Evolutionary conservation across 2,797 vertebrate genomes (phyloP).

Genomic region (Momotus momota): DNA sequence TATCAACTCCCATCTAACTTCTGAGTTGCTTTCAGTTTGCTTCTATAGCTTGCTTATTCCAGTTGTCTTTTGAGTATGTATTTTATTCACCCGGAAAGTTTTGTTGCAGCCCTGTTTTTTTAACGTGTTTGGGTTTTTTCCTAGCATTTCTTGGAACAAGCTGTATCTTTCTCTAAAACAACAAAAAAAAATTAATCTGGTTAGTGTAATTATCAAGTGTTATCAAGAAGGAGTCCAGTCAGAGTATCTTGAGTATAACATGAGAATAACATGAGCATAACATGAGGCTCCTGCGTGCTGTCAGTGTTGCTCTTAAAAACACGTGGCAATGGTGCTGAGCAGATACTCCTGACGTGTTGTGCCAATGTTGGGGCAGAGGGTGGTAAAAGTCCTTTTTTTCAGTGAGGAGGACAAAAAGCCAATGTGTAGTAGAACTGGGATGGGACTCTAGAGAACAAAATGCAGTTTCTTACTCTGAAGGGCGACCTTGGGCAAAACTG

Average conservation of each 20-base stretch:
- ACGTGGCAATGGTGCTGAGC: fast-evolving
- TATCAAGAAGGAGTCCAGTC: background rate
- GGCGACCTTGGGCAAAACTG: background rate
- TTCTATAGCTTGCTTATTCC: background rate
- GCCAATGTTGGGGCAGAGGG: background rate
- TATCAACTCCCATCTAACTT: background rate
- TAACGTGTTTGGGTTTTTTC: background rate
- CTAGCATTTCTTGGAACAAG: background rate
- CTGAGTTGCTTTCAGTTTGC: background rate
- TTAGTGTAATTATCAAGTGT: background rate
- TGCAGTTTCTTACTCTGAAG: background rate
- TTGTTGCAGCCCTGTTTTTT: background rate
- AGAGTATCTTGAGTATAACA: background rate
- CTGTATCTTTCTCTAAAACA: background rate
- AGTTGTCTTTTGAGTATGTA: background rate
- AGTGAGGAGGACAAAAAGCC: background rate
- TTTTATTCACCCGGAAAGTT: background rate
- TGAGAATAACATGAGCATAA: background rate
- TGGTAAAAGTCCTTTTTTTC: background rate
- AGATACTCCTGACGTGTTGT: background rate
- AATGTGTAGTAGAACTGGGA: background rate
- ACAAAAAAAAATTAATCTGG: background rate
- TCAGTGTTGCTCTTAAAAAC: background rate
- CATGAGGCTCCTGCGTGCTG: no score
- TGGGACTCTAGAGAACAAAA: background rate